phyloP scores from a whole-genome alignment of 1,140 invertebrate genomes.

The Caenorhabditis elegans region WBcel235 BX284606.5:812001-812500 shows the following conservation, averaged over 20 bases:
- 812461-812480: slow-evolving; percentile 56
- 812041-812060: too few relatives aligned
- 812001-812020: too few relatives aligned
- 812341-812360: slow-evolving; percentile 55
- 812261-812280: slow-evolving; percentile 60
- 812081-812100: too few relatives aligned
- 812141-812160: slow-evolving; percentile 4
- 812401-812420: neutral
- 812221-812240: neutral
- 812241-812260: too few relatives aligned
- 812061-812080: too few relatives aligned
- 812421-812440: slow-evolving; percentile 41
- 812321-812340: slow-evolving; percentile 58
- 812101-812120: too few relatives aligned
- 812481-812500: slow-evolving; percentile 52
- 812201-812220: slow-evolving; percentile 38
- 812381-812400: slow-evolving; percentile 48
- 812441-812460: slow-evolving; percentile 62
- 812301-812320: slow-evolving; percentile 59
- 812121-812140: too few relatives aligned
- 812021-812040: too few relatives aligned
- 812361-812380: slow-evolving; percentile 55
- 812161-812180: slow-evolving; percentile 56
- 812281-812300: slow-evolving; percentile 56
- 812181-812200: slow-evolving; percentile 58